Evolutionary conservation across 1,140 invertebrate genomes (phyloP), one percentile per base, ranked within the genome.

Genomic region (Lepidurus couesii): DNA sequence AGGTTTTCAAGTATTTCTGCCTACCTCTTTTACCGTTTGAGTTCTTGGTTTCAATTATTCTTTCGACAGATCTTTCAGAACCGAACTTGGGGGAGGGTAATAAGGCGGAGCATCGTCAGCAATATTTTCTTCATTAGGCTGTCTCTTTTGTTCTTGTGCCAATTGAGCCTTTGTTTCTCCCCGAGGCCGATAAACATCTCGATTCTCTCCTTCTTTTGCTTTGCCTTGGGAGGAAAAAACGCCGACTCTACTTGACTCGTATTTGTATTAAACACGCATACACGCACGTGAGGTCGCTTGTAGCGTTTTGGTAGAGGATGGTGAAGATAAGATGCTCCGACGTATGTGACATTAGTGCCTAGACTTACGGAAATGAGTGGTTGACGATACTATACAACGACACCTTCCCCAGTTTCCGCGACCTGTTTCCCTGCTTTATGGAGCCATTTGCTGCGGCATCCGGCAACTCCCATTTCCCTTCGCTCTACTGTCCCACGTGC

Each of bases 121-220:
- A 65, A 65, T 65, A 65, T 65, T 65, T 65, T 65, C 53, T 65
- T 65, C 53, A 65, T 65, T 65, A 65, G 53, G 53, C 53, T 21
- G 53, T 21, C 53, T 34, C 34, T 21, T 65, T 65, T 65, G 53
- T 65, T 21, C 53, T 21, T 16, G 53, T 65, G 53, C 53, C 53
- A 65, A 65, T 65, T 7, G 53, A 21, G 13, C 8, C 13, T 65
- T 65, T 65, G 8, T 9, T 65, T 65, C 13, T 16, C 13, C 13
- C 16, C 0, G 13, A 65, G 21, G 53, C 53, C 21, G 53, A 65
- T 65, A 65, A 34, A 65, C 53, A 65, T 65, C 53, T 21, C 53
- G 45, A 7, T 16, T 7, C 8, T 65, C 16, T 65, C 21, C 21
- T 21, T 65, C 21, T 1, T 65, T 21, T 0, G 16, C 21, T 65